A percentile compares a stretch with the other conserved stretches of the same genome.
These are phyloP conservation scores for mouse (Mus musculus) DNA, from an alignment of 2,113 vertebrate species.

Conservation along the genomic window GRCm39 chr8:48095001-48095500, in stretches of 20 bases:
- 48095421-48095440: not conserved
- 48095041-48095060: not conserved
- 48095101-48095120: not conserved
- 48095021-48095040: not conserved
- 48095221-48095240: not conserved
- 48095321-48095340: not conserved
- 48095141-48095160: not conserved
- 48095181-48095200: not conserved
- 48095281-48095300: not conserved
- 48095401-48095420: not conserved
- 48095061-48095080: not conserved
- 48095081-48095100: not conserved
- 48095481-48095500: not conserved
- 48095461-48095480: not conserved
- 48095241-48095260: not conserved
- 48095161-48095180: not conserved
- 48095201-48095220: not conserved
- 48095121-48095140: too few species aligned
- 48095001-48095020: not conserved
- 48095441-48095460: not conserved
- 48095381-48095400: not conserved
- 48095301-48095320: not conserved
- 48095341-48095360: not conserved
- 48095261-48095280: conserved; percentile 16
- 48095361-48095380: not conserved